Evolutionary conservation across 2,888 invertebrate genomes (phyloP), one percentile per base, ranked within the genome.

Genomic region (Corbicula japonica): DNA sequence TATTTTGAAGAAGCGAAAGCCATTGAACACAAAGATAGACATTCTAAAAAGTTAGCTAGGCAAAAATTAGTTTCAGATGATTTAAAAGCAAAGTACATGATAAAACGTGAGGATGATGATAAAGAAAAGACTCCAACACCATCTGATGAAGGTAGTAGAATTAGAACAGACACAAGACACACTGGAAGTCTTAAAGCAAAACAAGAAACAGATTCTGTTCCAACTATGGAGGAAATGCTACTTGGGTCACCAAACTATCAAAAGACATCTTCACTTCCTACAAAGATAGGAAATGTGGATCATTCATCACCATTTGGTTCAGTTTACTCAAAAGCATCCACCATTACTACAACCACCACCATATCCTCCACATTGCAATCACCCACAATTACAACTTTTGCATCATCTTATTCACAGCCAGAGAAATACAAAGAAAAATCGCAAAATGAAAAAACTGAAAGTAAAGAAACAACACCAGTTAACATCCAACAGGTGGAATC

Each of bases 1-100:
- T n/a, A n/a, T n/a, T n/a, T n/a, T n/a, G n/a, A n/a, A n/a, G n/a
- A n/a, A n/a, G n/a, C 58, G 48, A 62, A 66, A 28, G 38, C 50
- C 30, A 74, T 72, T 50, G 38, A 56, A 44, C 54, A 54, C 46
- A 65, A 56, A n/a, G 65, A 61, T 54, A 83, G 60, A 32, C 50
- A 74, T 44, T 32, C 68, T 12, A 60, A 75, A 54, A 83, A 80
- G 48, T 71, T 83, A 28, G 79, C 79, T 15, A 73, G 83, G 41
- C 83, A 83, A 60, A 83, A 80, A 68, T 52, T 83, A 38, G 83
- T 83, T n/a, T 83, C 83, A 38, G 83, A 83, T 75, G 83, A 83
- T 72, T 50, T 77, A 3, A 83, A 76, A 71, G 74, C 79, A 26
- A 83, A 83, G 54, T 83, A 74, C 35, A 80, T 80, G 65, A 79